Conservation (phyloP, 2,888 invertebrate species). For the Polydrusus tereticollis region DNA sequence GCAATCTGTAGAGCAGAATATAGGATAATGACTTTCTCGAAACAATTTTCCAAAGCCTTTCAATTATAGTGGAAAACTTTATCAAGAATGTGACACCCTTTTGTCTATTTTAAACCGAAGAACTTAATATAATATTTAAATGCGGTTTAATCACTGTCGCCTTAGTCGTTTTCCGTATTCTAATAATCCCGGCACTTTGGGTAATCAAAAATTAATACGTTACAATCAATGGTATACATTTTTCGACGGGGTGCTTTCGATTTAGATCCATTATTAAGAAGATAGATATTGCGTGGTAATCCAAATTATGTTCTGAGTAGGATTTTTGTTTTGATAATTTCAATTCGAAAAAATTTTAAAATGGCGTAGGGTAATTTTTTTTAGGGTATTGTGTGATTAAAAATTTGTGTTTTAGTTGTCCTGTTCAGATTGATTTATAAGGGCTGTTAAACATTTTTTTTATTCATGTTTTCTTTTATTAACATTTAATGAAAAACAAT, state of each 20-base stretch:
- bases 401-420: too few species aligned
- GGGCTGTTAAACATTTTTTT: too few species aligned
- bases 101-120: constrained; percentile 46
- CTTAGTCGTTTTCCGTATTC: neutral
- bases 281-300: too few species aligned
- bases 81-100: constrained; percentile 50
- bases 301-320: too few species aligned
- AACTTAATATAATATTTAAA: constrained; percentile 49
- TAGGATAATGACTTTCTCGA: constrained; percentile 44
- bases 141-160: constrained; percentile 35
- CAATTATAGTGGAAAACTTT: constrained; percentile 47
- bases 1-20: constrained; percentile 46
- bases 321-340: too few species aligned
- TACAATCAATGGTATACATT: neutral
- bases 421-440: too few species aligned
- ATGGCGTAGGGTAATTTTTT: too few species aligned
- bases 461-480: too few species aligned
- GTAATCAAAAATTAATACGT: neutral
- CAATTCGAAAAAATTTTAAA: too few species aligned
- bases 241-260: neutral
- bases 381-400: too few species aligned
- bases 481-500: too few species aligned
- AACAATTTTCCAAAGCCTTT: constrained; percentile 33
- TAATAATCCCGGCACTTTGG: neutral
- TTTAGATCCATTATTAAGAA: neutral